Evolutionary conservation across 2,113 vertebrate genomes (phyloP).

Genomic region (Apodemus sylvaticus): DNA sequence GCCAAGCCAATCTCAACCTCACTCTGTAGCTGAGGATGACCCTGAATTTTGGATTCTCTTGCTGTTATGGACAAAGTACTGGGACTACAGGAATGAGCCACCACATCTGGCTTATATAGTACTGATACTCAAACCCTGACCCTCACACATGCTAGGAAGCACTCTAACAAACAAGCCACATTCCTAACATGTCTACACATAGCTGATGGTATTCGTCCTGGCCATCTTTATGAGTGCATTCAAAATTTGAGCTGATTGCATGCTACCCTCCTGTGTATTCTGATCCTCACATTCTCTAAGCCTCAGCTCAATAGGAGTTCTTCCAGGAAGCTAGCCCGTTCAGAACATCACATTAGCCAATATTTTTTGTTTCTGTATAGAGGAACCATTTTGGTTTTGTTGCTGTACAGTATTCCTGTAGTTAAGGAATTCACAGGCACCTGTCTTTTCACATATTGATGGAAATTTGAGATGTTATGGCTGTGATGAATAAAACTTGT

Average conservation of each 20-base stretch:
- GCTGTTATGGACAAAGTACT: neutral
- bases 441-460: neutral
- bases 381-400: neutral
- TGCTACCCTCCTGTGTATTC: neutral
- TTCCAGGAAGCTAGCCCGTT: neutral
- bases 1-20: neutral
- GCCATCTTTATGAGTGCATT: neutral
- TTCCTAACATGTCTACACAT: neutral
- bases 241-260: neutral
- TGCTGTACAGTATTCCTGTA: neutral
- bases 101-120: neutral
- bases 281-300: neutral
- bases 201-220: neutral
- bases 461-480: neutral
- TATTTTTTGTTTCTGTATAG: neutral
- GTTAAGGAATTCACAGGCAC: no score
- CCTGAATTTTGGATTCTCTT: neutral
- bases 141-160: neutral
- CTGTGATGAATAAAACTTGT: neutral
- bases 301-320: neutral
- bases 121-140: neutral
- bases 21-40: neutral
- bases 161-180: neutral
- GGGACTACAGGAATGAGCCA: neutral
- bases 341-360: neutral